These are phyloP conservation scores for Caerostris extrusa DNA, from an alignment of 1,140 invertebrate genomes.

Conservation along the genomic window DNA sequence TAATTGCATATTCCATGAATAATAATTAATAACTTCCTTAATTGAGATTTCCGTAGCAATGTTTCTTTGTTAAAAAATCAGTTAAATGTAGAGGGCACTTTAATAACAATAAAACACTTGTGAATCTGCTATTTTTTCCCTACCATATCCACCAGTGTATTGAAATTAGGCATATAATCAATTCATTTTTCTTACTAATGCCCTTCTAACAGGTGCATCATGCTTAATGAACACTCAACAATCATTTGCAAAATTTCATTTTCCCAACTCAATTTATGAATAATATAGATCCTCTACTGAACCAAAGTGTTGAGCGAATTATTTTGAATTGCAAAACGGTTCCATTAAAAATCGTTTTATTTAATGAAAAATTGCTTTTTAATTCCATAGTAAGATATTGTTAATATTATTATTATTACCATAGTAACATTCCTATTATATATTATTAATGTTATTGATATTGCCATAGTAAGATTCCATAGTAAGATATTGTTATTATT, in stretches of 20 bases:
- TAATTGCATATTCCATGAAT: constrained; percentile 1
- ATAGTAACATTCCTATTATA: too few relatives aligned
- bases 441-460: too few relatives aligned
- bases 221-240: constrained; percentile 31
- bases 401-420: too few relatives aligned
- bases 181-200: constrained; percentile 1
- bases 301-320: constrained; percentile 7
- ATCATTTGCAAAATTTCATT: constrained; percentile 53
- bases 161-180: constrained; percentile 33
- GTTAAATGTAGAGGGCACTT: background rate
- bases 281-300: background rate
- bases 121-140: background rate
- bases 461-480: too few relatives aligned
- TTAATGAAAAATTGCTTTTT: constrained; percentile 4
- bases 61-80: background rate
- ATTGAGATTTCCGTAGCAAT: constrained; percentile 21
- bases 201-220: background rate
- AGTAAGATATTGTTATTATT: too few relatives aligned
- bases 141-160: background rate
- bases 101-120: background rate
- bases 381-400: background rate
- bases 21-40: constrained; percentile 13
- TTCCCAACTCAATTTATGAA: constrained; percentile 40
- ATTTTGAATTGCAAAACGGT: constrained; percentile 41
- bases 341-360: constrained; percentile 44